Evolutionary conservation across 2,797 vertebrate genomes (phyloP).

Genomic region (Silurus aristotelis): DNA sequence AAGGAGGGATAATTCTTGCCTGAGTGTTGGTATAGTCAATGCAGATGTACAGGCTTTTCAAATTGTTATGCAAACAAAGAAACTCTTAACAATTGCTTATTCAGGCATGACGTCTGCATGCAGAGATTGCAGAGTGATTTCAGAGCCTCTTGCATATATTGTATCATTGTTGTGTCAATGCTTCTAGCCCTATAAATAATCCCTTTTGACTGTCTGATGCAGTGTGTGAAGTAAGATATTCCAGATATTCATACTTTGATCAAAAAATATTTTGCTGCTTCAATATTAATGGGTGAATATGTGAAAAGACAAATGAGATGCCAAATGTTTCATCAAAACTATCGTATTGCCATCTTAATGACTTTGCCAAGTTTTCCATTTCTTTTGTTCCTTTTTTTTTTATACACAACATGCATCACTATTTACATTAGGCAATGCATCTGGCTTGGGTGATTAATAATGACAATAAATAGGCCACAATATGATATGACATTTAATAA

Average conservation of each 20-base stretch:
- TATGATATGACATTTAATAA: background rate
- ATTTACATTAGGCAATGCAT: background rate
- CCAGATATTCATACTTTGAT: background rate
- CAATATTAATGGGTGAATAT: background rate
- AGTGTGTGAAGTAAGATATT: conserved; percentile 7
- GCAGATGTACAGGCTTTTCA: conserved; percentile 19
- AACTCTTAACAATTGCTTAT: conserved; percentile 26
- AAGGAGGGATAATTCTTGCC: conserved; percentile 19
- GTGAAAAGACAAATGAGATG: background rate
- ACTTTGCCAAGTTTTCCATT: background rate
- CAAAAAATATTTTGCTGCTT: background rate
- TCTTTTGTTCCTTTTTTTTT: background rate
- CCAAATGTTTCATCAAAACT: background rate
- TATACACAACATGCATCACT: background rate
- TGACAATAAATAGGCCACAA: background rate
- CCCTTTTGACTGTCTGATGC: conserved; percentile 12
- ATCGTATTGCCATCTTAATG: background rate
- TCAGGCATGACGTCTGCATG: conserved; percentile 37
- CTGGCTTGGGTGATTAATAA: background rate
- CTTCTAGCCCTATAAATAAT: conserved; percentile 34
- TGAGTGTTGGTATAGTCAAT: conserved; percentile 8
- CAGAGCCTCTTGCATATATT: conserved; percentile 34
- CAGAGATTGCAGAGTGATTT: conserved; percentile 28
- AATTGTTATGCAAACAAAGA: conserved; percentile 43
- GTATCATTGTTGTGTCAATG: conserved; percentile 32